phyloP scores from a whole-genome alignment of 1,140 invertebrate species.

The Ostrea denselamellosa region DNA sequence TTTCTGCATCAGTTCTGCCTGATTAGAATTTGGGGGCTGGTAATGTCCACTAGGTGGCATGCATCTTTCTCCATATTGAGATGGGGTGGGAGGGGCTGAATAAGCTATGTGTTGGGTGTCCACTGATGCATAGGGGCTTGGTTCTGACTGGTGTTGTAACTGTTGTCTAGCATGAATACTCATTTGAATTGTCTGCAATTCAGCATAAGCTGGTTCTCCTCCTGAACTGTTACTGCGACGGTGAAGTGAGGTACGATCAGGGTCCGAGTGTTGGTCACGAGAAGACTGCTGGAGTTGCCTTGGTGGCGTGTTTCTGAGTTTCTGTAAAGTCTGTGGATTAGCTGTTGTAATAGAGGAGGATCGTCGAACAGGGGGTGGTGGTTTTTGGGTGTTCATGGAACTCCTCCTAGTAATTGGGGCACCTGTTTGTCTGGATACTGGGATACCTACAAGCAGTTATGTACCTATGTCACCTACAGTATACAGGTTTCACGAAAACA shows the following conservation, averaged over 20 bases:
- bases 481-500: background rate
- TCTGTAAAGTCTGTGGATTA: constrained; percentile 54
- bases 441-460: constrained; percentile 69
- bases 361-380: constrained; percentile 90
- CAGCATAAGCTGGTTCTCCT: constrained; percentile 64
- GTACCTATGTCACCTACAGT: background rate
- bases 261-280: background rate
- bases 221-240: constrained; percentile 48
- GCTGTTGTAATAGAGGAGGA: constrained; percentile 88
- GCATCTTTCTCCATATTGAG: constrained; percentile 50
- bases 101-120: constrained; percentile 42
- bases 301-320: constrained; percentile 62
- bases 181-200: constrained; percentile 67
- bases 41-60: constrained; percentile 48
- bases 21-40: constrained; percentile 49
- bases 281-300: constrained; percentile 53
- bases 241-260: constrained; percentile 18
- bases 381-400: constrained; percentile 85
- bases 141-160: constrained; percentile 46
- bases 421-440: constrained; percentile 63
- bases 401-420: constrained; percentile 79
- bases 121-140: constrained; percentile 45
- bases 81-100: constrained; percentile 54
- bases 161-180: constrained; percentile 60
- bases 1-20: constrained; percentile 84